Base-by-base conservation (phyloP, 2,888 invertebrate species). In the Lepidocyrtinus sp. region DNA sequence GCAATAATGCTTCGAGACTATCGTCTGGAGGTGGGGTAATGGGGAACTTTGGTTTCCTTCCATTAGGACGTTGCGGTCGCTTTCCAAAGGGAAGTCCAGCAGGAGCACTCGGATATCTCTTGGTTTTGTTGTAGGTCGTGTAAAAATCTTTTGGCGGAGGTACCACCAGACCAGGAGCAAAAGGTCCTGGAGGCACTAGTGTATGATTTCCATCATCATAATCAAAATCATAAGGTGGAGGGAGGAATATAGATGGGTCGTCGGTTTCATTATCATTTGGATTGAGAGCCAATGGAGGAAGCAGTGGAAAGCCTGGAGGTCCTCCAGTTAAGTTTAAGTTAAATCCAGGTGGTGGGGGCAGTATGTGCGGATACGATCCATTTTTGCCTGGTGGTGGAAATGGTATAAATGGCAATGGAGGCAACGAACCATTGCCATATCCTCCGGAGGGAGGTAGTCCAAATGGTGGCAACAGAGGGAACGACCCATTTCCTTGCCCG, bases 111-210 rank as follows among this genome's bases (percentile, higher is more conserved):
- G 82, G 76, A 63, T 65, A 77, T 21, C 71, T 46, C 22, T 65
- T 75, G 15, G 84, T 84, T 74, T 82, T 91, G 87, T 94, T 93
- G 75, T 94, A 89, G 0, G 93, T 92, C 2, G 93, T 93, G 87
- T 96, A 96, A 89, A 96, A 95, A 88, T 96, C 93, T 0, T 95
- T 95, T 1, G 96, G 96, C 5, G 96, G 96, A 1, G 96, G 96
- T 68, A 96, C 89, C 25, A 96, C 93, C 82, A 96, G 95, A 69
- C 96, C 96, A 1, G 96, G 96, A 5, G 96, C 96, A 81, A 96
- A 89, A 0, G 96, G 96, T 64, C 96, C 95, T 0, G 95, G 94
- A 61, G 94, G 93, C 45, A 96, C 95, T 12, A 90, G 88, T 65
- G 92, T 92, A 59, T 93, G 91, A 89, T 95, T 95, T 88, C 94